phyloP scores from a whole-genome alignment of 2,888 invertebrate species.

The Eulithis testata region DNA sequence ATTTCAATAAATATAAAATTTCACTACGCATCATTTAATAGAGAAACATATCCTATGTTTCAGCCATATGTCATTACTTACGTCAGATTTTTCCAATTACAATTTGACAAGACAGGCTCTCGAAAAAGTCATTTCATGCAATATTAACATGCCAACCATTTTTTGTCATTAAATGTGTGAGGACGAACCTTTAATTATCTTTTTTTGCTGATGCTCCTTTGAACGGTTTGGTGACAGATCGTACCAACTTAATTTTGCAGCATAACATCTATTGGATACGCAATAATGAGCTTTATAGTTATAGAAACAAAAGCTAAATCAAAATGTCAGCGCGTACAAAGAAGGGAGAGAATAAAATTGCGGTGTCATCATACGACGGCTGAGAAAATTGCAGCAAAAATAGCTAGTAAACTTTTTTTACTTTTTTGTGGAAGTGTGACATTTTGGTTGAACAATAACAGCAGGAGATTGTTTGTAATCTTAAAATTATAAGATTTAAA shows the following conservation, averaged over 20 bases:
- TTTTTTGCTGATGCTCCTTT: constrained; percentile 63
- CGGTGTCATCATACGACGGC: constrained; percentile 63
- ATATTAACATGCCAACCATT: constrained; percentile 69
- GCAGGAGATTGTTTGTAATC: neutral
- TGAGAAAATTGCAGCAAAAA: constrained; percentile 57
- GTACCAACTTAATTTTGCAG: constrained; percentile 35
- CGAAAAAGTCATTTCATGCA: constrained; percentile 72
- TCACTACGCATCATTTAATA: constrained; percentile 8
- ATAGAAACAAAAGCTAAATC: neutral
- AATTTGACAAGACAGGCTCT: constrained; percentile 14
- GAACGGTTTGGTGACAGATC: constrained; percentile 45
- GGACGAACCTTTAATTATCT: constrained; percentile 50
- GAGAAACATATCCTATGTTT: constrained; percentile 6
- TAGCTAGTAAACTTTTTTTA: constrained; percentile 44
- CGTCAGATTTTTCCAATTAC: constrained; percentile 29
- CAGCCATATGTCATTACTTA: constrained; percentile 10
- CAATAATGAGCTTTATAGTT: neutral
- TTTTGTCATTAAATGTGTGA: constrained; percentile 60
- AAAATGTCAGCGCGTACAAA: constrained; percentile 7
- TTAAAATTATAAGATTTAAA: too few relatives aligned
- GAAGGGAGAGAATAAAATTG: constrained; percentile 48
- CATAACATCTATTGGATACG: neutral
- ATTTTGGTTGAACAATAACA: constrained; percentile 10
- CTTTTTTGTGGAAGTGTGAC: constrained; percentile 13
- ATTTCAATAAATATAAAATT: constrained; percentile 18